Base-by-base conservation (phyloP, 2,888 invertebrate species). In the Schizaphis graminum region DNA sequence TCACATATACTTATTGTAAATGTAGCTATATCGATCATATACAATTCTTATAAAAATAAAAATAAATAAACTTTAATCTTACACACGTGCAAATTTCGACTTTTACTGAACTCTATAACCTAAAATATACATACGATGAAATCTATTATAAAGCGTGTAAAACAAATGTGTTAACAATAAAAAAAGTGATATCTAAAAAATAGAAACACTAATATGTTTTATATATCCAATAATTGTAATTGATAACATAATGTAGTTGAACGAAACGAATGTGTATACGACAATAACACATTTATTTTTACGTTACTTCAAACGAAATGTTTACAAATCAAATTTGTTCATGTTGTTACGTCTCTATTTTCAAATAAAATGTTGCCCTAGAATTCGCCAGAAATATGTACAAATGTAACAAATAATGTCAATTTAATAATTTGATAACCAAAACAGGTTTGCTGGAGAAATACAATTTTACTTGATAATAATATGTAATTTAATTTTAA, bases 241-340 rank as follows among this genome's bases (percentile, higher is more conserved):
- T 77, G 77, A 77, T 77, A 77, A 77, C 21, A 35, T 35, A 77
- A 77, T 41, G 77, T 21, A 77, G 13, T 47, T n/a, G 44, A 47
- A 86, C 16, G 86, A 41, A 44, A 28, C 11, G 11, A 85, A 28
- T 49, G 24, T 21, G 53, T 53, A n/a, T 53, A 21, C 24, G 28
- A 8, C n/a, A 87, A 87, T 87, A 57, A 90, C n/a, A 67, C 47
- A 47, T n/a, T 90, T 61, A 47, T 49, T 90, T 67, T 67, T n/a
- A n/a, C n/a, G n/a, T 90, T 67, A 90, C 1, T 90, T 90, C 10
- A 57, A 67, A 90, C n/a, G 28, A 61, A 90, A 49, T 47, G 16
- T 8, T 90, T 28, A 61, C 47, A 90, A 47, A 89, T 89, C 44
- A 89, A 41, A 41, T 57, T 61, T 90, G 47, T 47, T 90, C 89